Percentiles rank a stretch among this genome's conserved stretches.
phyloP scores from a whole-genome alignment of 2,888 invertebrate species.

The Ophioninae sp. region DNA sequence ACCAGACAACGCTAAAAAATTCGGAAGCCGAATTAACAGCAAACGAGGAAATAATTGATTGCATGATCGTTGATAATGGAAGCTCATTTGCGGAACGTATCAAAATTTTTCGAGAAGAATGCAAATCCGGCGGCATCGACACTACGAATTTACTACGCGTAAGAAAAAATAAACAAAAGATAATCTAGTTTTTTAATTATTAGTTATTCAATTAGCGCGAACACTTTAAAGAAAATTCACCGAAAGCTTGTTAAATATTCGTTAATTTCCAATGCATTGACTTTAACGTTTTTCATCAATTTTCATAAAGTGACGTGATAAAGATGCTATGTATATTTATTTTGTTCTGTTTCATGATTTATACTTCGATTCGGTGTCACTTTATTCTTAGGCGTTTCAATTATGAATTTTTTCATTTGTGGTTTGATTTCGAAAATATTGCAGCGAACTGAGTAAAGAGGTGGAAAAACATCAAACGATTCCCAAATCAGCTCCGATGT shows the following conservation, averaged over 20 bases:
- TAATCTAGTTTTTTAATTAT: neutral
- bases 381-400: no score
- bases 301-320: no score
- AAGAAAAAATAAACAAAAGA: conserved; percentile 45
- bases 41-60: neutral
- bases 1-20: no score
- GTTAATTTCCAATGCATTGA: neutral
- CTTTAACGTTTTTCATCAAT: no score
- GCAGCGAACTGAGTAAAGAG: conserved; percentile 62
- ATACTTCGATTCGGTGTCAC: no score
- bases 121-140: conserved; percentile 59
- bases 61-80: conserved; percentile 61
- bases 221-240: neutral
- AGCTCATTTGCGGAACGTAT: conserved; percentile 72
- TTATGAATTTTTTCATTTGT: neutral
- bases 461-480: conserved; percentile 69
- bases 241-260: neutral
- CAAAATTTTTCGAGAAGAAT: conserved; percentile 66
- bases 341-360: no score
- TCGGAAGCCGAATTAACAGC: no score
- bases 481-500: conserved; percentile 72
- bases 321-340: no score
- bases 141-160: conserved; percentile 70
- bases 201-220: neutral
- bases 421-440: conserved; percentile 62